Evolutionary conservation across 2,113 vertebrate species (phyloP).

Genomic region (Ceyx melanurus): DNA sequence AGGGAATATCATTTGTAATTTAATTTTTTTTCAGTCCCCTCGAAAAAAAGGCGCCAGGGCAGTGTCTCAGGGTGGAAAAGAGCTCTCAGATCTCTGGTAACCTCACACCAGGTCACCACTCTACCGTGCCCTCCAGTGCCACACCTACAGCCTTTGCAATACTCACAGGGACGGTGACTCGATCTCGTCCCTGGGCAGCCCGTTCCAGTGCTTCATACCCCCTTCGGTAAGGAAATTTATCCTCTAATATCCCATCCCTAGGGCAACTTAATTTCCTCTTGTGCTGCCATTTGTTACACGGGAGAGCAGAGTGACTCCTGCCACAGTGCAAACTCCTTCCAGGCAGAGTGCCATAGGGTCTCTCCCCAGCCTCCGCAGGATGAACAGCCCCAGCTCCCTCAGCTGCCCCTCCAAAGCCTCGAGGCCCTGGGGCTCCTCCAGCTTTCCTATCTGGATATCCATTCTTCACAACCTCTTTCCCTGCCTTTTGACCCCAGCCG

Average conservation of each 20-base stretch:
- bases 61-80: neutral
- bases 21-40: neutral
- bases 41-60: too few relatives aligned
- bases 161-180: neutral
- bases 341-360: neutral
- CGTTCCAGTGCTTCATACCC: neutral
- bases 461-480: fast-evolving
- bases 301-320: neutral
- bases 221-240: neutral
- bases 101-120: neutral
- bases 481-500: fast-evolving
- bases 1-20: neutral
- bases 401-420: neutral
- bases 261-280: neutral
- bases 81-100: neutral
- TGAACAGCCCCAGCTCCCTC: neutral
- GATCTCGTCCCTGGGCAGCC: neutral
- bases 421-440: fast-evolving
- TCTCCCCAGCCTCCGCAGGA: neutral
- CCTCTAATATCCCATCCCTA: neutral
- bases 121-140: neutral
- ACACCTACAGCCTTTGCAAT: neutral
- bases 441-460: fast-evolving
- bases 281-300: neutral
- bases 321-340: neutral